Conservation (phyloP, 1,140 invertebrate species). For the Calycopis cecrops region DNA sequence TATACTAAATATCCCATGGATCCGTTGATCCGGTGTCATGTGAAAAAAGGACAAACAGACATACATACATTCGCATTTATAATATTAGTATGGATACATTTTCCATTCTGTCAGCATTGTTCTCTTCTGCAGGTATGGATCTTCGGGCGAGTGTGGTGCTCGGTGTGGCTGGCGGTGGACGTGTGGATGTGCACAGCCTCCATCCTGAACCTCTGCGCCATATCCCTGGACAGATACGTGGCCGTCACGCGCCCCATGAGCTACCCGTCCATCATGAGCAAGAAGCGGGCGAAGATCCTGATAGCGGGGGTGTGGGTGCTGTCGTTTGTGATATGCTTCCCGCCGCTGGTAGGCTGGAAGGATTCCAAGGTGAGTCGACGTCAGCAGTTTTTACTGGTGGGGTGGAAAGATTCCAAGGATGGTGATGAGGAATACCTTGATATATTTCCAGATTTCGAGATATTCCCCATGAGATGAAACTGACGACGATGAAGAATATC, state of each 20-base stretch:
- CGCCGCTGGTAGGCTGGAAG: constrained; percentile 95
- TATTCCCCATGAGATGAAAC: too few relatives aligned
- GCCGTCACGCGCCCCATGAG: constrained; percentile 95
- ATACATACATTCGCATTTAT: too few relatives aligned
- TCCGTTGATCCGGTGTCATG: too few relatives aligned
- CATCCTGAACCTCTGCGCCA: constrained; percentile 94
- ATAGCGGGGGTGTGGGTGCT: constrained; percentile 95
- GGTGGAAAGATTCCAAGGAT: too few relatives aligned
- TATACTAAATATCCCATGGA: too few relatives aligned
- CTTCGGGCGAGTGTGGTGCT: constrained; percentile 94
- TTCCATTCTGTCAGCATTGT: too few relatives aligned
- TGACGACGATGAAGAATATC: too few relatives aligned
- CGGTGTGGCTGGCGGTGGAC: constrained; percentile 94
- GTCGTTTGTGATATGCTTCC: constrained; percentile 97
- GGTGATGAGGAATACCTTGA: too few relatives aligned
- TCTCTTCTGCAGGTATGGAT: constrained; percentile 88
- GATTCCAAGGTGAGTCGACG: constrained; percentile 80
- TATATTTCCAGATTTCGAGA: too few relatives aligned
- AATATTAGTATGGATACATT: too few relatives aligned
- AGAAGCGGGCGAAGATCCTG: constrained; percentile 88
- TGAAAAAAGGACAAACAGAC: too few relatives aligned
- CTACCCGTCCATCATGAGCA: constrained; percentile 95
- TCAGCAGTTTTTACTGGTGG: background rate
- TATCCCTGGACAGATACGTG: constrained; percentile 95
- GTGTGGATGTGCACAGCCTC: constrained; percentile 98